Evolutionary conservation across 1,140 invertebrate species (phyloP), one percentile per base, ranked within the genome.

Genomic region (Hylyphantes graminicola): DNA sequence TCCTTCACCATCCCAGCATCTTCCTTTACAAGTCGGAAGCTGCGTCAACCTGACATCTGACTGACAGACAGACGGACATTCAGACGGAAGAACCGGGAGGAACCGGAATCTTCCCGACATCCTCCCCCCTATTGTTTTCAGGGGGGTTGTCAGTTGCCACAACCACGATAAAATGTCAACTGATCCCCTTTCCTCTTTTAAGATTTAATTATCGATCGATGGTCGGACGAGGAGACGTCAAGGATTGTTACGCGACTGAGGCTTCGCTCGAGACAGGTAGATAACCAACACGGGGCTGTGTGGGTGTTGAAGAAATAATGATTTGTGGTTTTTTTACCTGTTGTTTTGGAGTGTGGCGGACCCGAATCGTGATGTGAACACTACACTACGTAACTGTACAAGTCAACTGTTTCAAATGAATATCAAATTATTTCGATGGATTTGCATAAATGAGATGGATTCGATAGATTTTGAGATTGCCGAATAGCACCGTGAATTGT

Each of bases 131-230:
- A 73, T 81, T 81, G 79, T 73, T 73, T 35, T 67, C n/a, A 12
- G 35, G 79, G 61, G 80, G 68, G n/a, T 83, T 83, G 79, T 81
- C 79, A 81, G 61, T 17, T 21, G 57, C 73, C 61, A 35, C 35
- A 35, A 35, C 35, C 64, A 79, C 77, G 70, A 83, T 83, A 83
- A 83, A 83, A 75, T 83, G 80, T 83, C 80, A 83, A 83, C 70
- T 35, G 35, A 35, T 75, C 80, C 19, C 77, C 51, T 53, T 68
- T 48, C 61, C 61, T 54, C 68, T 73, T 70, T 83, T 83, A 83
- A 83, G 80, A 83, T 83, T 83, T 83, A 83, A 83, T 83, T 83
- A 83, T 83, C 80, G 80, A 83, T 83, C 80, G 17, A 15, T 17
- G 53, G 13, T 15, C 35, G 7, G 17, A 78, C 50, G 59, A 51